Percentiles rank a stretch among this genome's conserved stretches.
phyloP scores from a whole-genome alignment of 2,113 vertebrate genomes.

The Osmerus mordax region DNA sequence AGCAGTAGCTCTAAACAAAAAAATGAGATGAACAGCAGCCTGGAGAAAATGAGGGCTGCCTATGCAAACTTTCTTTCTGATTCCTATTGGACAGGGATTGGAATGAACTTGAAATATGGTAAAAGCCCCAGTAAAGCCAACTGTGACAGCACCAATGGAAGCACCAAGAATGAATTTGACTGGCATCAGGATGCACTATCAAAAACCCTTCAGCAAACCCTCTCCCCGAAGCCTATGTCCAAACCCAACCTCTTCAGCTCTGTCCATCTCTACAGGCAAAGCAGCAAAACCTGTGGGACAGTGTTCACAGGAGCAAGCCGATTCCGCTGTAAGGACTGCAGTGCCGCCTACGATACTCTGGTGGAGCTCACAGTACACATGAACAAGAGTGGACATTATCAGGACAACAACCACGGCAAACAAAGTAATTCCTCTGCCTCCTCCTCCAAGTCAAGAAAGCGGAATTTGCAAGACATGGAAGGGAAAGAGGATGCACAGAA shows the following conservation, averaged over 20 bases:
- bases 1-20: slow-evolving; percentile 73
- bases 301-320: slow-evolving; percentile 95
- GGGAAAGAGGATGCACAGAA: slow-evolving; percentile 95
- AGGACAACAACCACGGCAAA: slow-evolving; percentile 94
- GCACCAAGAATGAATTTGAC: slow-evolving; percentile 87
- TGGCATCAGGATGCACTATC: slow-evolving; percentile 97
- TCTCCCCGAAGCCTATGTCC: slow-evolving; percentile 80
- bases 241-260: slow-evolving; percentile 98
- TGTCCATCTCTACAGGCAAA: slow-evolving; percentile 92
- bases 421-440: slow-evolving; percentile 84
- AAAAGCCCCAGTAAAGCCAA: slow-evolving; percentile 80
- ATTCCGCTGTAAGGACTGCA: slow-evolving; percentile 95
- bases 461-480: slow-evolving; percentile 93
- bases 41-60: slow-evolving; percentile 96
- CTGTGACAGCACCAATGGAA: slow-evolving; percentile 88
- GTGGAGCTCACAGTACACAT: slow-evolving; percentile 96
- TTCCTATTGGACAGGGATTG: slow-evolving; percentile 95
- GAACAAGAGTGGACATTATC: slow-evolving; percentile 96
- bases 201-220: slow-evolving; percentile 91
- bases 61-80: slow-evolving; percentile 97
- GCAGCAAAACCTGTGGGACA: slow-evolving; percentile 82
- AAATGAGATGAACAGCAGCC: slow-evolving; percentile 81
- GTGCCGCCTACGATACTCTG: slow-evolving; percentile 93
- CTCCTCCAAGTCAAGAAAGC: slow-evolving; percentile 89
- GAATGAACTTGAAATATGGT: slow-evolving; percentile 88